Conservation (phyloP, 2,113 vertebrate species). For the Cervus canadensis region DNA sequence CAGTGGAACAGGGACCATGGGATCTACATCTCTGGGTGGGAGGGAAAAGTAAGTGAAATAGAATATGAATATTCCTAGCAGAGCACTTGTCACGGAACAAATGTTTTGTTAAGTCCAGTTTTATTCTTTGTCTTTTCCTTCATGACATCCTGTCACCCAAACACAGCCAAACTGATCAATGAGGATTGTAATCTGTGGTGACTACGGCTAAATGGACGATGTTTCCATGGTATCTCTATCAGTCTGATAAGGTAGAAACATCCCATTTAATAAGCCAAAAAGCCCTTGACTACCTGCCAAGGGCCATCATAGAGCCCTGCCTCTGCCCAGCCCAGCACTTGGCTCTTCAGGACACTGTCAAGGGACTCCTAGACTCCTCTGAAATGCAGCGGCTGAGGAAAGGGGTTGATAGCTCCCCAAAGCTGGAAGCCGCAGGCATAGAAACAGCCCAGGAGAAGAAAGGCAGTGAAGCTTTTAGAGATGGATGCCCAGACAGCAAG, state of each 20-base stretch:
- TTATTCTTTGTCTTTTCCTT: background rate
- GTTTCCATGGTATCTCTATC: background rate
- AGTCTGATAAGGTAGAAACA: background rate
- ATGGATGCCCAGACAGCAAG: background rate
- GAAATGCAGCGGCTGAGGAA: background rate
- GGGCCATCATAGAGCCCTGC: background rate
- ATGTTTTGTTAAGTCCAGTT: background rate
- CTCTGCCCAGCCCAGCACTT: background rate
- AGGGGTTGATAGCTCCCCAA: background rate
- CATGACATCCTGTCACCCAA: background rate
- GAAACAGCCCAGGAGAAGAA: background rate
- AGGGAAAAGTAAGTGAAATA: background rate
- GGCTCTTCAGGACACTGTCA: background rate
- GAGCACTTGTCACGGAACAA: background rate
- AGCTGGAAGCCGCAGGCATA: fast-evolving
- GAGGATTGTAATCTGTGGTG: background rate
- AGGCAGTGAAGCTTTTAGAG: background rate
- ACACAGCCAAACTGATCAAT: background rate
- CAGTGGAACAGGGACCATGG: background rate
- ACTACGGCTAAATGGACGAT: background rate
- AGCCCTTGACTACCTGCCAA: background rate
- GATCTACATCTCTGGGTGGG: background rate
- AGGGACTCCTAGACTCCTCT: background rate
- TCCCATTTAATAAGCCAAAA: background rate
- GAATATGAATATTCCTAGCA: background rate